Conservation (phyloP, 2,888 invertebrate genomes). For the Tromatobia lineatoria region DNA sequence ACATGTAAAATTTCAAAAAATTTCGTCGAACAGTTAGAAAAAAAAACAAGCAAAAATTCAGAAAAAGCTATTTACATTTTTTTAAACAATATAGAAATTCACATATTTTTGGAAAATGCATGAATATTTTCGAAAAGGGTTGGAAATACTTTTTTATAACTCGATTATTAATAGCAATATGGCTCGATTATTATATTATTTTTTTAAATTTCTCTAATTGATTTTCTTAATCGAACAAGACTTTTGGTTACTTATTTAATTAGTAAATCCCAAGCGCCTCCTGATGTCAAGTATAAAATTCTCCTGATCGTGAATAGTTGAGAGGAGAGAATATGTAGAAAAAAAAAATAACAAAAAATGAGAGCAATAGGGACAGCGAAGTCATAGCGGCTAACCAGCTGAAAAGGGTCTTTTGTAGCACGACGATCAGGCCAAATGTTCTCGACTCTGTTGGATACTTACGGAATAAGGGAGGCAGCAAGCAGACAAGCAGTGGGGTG, state of each 20-base stretch:
- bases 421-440: slow-evolving; percentile 63
- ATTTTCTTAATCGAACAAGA: background rate
- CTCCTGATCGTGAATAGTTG: background rate
- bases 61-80: background rate
- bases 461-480: slow-evolving; percentile 51
- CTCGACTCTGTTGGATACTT: slow-evolving; percentile 50
- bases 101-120: background rate
- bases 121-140: background rate
- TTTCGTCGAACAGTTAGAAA: no score
- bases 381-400: slow-evolving; percentile 30
- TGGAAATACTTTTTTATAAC: no score
- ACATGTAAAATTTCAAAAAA: no score
- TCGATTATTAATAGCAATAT: background rate
- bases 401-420: slow-evolving; percentile 37
- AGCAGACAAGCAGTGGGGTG: slow-evolving; percentile 50
- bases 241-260: background rate
- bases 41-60: background rate
- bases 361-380: background rate
- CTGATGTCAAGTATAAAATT: background rate
- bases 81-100: background rate
- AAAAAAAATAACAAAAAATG: background rate
- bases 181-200: background rate
- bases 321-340: background rate
- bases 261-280: background rate
- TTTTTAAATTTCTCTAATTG: background rate